Evolutionary conservation across 2,888 invertebrate genomes (phyloP).

Genomic region (Nowickia ferox): DNA sequence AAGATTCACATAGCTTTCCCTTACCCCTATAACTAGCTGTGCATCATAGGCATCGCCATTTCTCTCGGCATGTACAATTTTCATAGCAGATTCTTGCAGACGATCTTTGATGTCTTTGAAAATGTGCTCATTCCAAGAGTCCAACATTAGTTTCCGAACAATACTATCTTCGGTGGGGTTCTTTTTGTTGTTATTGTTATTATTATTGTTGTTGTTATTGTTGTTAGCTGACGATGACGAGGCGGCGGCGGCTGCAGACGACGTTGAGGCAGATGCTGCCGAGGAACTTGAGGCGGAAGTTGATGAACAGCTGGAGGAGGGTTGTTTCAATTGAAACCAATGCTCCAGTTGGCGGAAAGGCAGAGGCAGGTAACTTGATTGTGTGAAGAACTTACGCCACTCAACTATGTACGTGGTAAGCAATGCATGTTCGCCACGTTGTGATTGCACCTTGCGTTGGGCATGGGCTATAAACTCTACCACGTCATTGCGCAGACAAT

Average conservation of each 20-base stretch:
- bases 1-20: slow-evolving; percentile 98
- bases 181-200: slow-evolving; percentile 83
- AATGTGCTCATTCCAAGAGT: slow-evolving; percentile 99
- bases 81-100: slow-evolving; percentile 97
- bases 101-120: slow-evolving; percentile 97
- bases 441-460: slow-evolving; percentile 93
- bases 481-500: slow-evolving; percentile 95
- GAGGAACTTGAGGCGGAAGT: slow-evolving; percentile 74
- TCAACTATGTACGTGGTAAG: slow-evolving; percentile 98
- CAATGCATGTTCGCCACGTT: slow-evolving; percentile 97
- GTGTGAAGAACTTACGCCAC: slow-evolving; percentile 99
- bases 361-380: slow-evolving; percentile 97
- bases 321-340: slow-evolving; percentile 88
- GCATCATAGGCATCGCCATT: slow-evolving; percentile 99
- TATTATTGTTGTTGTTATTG: slow-evolving; percentile 51
- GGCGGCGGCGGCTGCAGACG: slow-evolving; percentile 63
- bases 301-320: slow-evolving; percentile 75
- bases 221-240: slow-evolving; percentile 77
- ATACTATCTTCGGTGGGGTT: slow-evolving; percentile 92
- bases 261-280: slow-evolving; percentile 68
- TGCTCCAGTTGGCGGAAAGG: slow-evolving; percentile 97
- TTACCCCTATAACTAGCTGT: slow-evolving; percentile 97
- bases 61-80: slow-evolving; percentile 97
- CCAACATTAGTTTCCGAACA: slow-evolving; percentile 97
- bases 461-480: slow-evolving; percentile 97